Percentiles rank a stretch among this genome's conserved stretches.
Evolutionary conservation across 2,797 vertebrate genomes (phyloP).

Genomic region (Pangasius krempfi): DNA sequence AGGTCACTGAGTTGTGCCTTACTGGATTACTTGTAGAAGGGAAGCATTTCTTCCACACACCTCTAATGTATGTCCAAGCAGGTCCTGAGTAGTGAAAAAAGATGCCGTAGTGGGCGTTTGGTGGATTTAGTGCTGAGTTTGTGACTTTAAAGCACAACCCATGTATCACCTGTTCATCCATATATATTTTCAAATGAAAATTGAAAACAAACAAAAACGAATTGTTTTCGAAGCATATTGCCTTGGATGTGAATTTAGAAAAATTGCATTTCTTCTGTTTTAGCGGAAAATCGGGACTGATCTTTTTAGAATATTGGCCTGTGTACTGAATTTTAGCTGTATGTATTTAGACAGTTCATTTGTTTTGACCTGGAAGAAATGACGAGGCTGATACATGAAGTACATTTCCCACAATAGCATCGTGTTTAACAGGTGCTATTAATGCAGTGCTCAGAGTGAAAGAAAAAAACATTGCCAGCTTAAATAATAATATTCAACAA

Average conservation of each 20-base stretch:
- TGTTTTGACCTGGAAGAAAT: neutral
- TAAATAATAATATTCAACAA: neutral
- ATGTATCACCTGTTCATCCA: neutral
- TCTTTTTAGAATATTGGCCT: neutral
- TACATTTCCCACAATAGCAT: neutral
- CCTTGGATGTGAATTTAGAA: neutral
- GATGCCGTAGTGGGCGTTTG: neutral
- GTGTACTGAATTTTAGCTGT: neutral
- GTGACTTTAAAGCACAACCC: neutral
- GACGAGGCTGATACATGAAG: neutral
- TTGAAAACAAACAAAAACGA: no score
- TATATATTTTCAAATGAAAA: no score
- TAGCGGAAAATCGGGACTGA: neutral
- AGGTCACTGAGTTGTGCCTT: slow-evolving; percentile 47
- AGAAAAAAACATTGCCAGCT: neutral
- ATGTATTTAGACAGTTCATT: neutral
- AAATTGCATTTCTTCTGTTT: neutral
- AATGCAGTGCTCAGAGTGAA: neutral
- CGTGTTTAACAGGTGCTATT: neutral
- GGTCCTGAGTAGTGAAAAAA: neutral
- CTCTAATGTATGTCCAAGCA: neutral
- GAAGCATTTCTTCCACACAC: slow-evolving; percentile 21
- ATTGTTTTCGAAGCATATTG: no score
- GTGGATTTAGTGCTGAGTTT: neutral
- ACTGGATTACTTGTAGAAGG: slow-evolving; percentile 57